Percentiles rank a stretch among this genome's conserved stretches.
These are phyloP conservation scores for Lagorchestes hirsutus DNA, from an alignment of 2,797 vertebrate species.

Conservation along the genomic window DNA sequence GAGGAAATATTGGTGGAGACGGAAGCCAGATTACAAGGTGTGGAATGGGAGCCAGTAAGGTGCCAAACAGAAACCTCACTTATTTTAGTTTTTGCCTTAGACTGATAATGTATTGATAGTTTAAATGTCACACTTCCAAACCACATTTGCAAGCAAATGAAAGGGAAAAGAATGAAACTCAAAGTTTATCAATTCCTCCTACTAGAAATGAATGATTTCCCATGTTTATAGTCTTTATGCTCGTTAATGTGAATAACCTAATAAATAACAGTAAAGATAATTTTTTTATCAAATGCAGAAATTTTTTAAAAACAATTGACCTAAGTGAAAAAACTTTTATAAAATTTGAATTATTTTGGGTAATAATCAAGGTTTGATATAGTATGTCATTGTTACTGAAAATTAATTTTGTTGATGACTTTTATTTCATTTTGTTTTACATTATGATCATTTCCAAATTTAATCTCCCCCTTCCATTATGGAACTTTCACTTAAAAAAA, in stretches of 20 bases:
- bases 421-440: background rate
- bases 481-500: background rate
- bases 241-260: background rate
- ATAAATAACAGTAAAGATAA: background rate
- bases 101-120: background rate
- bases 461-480: background rate
- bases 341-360: background rate
- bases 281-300: background rate
- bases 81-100: conserved; percentile 1
- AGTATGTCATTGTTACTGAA: background rate
- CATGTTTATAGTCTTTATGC: background rate
- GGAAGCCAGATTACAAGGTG: background rate
- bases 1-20: background rate
- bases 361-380: background rate
- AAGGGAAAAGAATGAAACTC: background rate
- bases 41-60: background rate
- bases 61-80: background rate
- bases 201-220: background rate
- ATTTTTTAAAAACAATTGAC: background rate
- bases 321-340: background rate
- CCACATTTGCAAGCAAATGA: background rate
- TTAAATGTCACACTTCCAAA: background rate
- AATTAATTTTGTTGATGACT: background rate
- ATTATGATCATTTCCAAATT: background rate
- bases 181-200: background rate